phyloP scores from a whole-genome alignment of 2,888 invertebrate genomes.

The Biston betularia region DNA sequence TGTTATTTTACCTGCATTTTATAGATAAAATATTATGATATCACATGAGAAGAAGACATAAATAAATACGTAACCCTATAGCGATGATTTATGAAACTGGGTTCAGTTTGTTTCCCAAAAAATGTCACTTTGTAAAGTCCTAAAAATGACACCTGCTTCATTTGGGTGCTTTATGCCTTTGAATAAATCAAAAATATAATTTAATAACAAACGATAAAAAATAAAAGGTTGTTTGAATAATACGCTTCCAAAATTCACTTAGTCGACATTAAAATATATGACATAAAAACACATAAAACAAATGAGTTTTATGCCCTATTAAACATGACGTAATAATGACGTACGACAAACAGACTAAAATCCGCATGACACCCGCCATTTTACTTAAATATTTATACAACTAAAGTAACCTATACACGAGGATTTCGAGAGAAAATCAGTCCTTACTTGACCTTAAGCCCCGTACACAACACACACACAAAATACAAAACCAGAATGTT shows the following conservation, averaged over 20 bases:
- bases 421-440: constrained; percentile 44
- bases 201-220: constrained; percentile 26
- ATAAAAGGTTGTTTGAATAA: constrained; percentile 29
- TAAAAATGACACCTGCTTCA: constrained; percentile 19
- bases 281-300: constrained; percentile 37
- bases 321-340: constrained; percentile 63
- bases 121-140: constrained; percentile 3
- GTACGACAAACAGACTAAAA: constrained; percentile 59
- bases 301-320: constrained; percentile 54
- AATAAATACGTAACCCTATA: constrained; percentile 7
- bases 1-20: constrained; percentile 5
- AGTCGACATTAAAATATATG: constrained; percentile 24
- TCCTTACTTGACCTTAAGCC: constrained; percentile 45
- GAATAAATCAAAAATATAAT: constrained; percentile 25
- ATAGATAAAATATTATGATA: neutral
- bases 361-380: constrained; percentile 66
- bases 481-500: constrained; percentile 30
- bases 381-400: constrained; percentile 66
- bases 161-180: constrained; percentile 18
- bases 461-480: constrained; percentile 36
- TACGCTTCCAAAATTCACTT: constrained; percentile 30
- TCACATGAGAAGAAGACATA: constrained; percentile 7
- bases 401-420: constrained; percentile 38
- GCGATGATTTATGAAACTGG: constrained; percentile 2
- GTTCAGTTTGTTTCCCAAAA: constrained; percentile 1